Evolutionary conservation across 2,797 vertebrate species (phyloP), one percentile per base, ranked within the genome.

Genomic region (Oreortyx pictus): DNA sequence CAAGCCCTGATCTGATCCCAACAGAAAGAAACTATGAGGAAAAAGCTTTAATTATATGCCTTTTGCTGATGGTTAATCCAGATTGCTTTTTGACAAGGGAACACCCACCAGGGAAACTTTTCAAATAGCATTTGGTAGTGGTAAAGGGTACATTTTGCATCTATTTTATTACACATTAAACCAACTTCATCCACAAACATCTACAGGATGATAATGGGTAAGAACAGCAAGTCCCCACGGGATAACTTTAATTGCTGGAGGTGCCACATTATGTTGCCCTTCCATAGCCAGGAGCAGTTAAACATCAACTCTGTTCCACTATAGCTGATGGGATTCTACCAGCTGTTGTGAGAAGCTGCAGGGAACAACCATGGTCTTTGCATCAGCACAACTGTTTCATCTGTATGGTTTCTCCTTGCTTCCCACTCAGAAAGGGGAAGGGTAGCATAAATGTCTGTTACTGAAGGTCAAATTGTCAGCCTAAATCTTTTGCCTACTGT

Each of bases 191-290:
- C 29, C 25, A 79, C 37, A 67, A 57, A 15, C 23, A 92, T 29
- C 6, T 7, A 4, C 6, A 18, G 27, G 54, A 52, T 41, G 39
- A 1, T 33, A 33, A 0, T 39, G 23, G 6, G 27, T 43, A 27
- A 46, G 7, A 46, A 44, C 20, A 4, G 15, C 64, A 2, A 41
- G 29, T 14, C 14, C 64, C n/a, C 0, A 0, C 7, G 35, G 0
- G 1, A 19, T 24, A 56, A 2, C 37, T 85, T 22, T 14, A 60
- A 39, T 5, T 50, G 23, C 41, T 44, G 31, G 5, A 71, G 31
- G 24, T 11, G 7, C 15, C 59, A 25, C 22, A 41, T 2, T 8
- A 72, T 5, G 5, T 20, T 37, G 27, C 3, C 7, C 16, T 67
- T 50, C 23, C 46, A 31, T 18, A 31, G 31, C 9, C 78, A 72